phyloP scores from a whole-genome alignment of 2,888 invertebrate genomes.

The Hydrotaea cyrtoneurina region DNA sequence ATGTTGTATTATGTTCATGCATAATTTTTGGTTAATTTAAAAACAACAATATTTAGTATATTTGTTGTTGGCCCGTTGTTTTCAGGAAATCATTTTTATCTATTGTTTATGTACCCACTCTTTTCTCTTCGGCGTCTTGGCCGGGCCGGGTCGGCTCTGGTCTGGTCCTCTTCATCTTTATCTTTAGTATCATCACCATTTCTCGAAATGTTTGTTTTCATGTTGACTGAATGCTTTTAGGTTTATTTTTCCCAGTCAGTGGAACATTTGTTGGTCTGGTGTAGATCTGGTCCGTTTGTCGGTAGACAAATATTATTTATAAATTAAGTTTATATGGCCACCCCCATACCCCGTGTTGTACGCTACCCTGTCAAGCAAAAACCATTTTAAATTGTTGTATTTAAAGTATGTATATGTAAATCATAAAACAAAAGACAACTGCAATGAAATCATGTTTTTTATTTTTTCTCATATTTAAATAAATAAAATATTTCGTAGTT shows the following conservation, averaged over 20 bases:
- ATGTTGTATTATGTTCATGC: conserved; percentile 74
- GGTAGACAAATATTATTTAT: conserved; percentile 39
- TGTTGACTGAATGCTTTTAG: too few species aligned
- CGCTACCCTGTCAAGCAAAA: background rate
- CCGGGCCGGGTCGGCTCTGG: too few species aligned
- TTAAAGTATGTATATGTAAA: conserved; percentile 27
- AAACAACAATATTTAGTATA: conserved; percentile 35
- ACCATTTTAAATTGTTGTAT: too few species aligned
- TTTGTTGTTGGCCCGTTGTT: background rate
- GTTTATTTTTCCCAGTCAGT: conserved; percentile 3
- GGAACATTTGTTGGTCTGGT: background rate
- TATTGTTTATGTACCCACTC: background rate
- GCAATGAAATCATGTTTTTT: conserved; percentile 21
- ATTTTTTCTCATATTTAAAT: conserved; percentile 12
- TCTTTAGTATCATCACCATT: background rate
- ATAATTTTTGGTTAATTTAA: conserved; percentile 78
- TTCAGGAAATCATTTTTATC: background rate
- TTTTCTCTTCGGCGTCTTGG: background rate
- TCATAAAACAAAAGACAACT: conserved; percentile 38
- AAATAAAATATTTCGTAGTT: background rate
- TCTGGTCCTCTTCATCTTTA: background rate
- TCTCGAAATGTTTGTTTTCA: background rate
- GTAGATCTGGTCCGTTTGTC: background rate
- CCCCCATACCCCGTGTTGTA: background rate
- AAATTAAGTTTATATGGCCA: conserved; percentile 15